These are phyloP conservation scores for Amphipyra tragopoginis DNA, from an alignment of 2,888 invertebrate genomes.

Conservation along the genomic window DNA sequence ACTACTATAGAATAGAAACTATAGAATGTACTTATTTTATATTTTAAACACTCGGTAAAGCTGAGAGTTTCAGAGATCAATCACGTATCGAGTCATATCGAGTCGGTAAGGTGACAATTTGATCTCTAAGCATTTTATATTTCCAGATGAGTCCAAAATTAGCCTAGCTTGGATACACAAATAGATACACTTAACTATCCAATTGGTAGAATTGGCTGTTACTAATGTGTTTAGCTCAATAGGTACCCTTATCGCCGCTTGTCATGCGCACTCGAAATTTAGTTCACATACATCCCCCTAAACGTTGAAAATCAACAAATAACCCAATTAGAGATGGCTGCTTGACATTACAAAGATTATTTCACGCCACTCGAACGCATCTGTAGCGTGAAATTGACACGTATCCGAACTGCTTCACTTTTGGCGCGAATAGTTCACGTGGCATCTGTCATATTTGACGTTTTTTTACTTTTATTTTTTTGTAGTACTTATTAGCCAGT, in stretches of 20 bases:
- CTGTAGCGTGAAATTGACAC: slow-evolving; percentile 77
- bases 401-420: slow-evolving; percentile 57
- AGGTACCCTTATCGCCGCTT: background rate
- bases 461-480: background rate
- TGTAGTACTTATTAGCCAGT: background rate
- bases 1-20: no score
- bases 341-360: slow-evolving; percentile 68
- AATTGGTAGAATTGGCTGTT: background rate
- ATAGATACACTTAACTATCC: no score
- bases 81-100: no score
- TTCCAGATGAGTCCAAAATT: no score
- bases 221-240: slow-evolving; percentile 5
- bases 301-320: slow-evolving; percentile 57
- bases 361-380: slow-evolving; percentile 75
- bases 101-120: no score
- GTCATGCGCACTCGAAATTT: slow-evolving; percentile 13
- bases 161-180: no score
- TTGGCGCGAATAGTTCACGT: slow-evolving; percentile 57
- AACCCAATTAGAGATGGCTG: slow-evolving; percentile 69
- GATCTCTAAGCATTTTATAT: no score
- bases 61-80: no score
- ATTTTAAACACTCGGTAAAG: no score
- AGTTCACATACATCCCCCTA: slow-evolving; percentile 46
- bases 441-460: slow-evolving; percentile 58
- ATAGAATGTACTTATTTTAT: no score